A percentile compares a stretch with the other conserved stretches of the same genome.
Evolutionary conservation across 2,797 vertebrate genomes (phyloP).

Genomic region (Enteromius argenteus): DNA sequence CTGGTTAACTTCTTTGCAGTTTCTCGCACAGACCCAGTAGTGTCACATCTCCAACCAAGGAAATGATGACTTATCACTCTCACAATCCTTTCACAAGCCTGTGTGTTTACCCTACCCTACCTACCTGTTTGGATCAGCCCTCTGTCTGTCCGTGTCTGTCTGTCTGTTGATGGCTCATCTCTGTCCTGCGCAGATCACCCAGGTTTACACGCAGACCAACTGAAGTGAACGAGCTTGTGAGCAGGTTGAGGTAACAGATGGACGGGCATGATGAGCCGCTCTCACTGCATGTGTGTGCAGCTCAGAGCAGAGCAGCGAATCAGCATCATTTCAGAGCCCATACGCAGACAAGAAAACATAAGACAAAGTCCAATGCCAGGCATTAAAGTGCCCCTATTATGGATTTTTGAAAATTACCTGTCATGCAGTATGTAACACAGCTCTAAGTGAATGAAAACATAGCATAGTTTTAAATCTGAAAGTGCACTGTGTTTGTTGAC

Average conservation of each 20-base stretch:
- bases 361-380: neutral
- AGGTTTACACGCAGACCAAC: constrained; percentile 76
- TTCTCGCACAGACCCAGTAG: neutral
- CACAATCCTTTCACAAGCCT: neutral
- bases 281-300: constrained; percentile 36
- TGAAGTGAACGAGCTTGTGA: constrained; percentile 81
- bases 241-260: constrained; percentile 82
- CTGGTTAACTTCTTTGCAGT: neutral
- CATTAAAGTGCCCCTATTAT: neutral
- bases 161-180: constrained; percentile 59
- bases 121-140: constrained; percentile 17
- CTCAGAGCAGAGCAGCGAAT: constrained; percentile 26
- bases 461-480: too few relatives aligned
- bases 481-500: too few relatives aligned
- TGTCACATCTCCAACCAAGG: neutral
- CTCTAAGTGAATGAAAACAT: too few relatives aligned
- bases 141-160: constrained; percentile 39
- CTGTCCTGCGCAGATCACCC: constrained; percentile 81
- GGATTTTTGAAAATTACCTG: too few relatives aligned
- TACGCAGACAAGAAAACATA: neutral
- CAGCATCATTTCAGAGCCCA: neutral
- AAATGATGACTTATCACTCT: neutral
- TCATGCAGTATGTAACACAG: too few relatives aligned
- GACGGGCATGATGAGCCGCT: constrained; percentile 27
- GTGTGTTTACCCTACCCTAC: neutral